These are phyloP conservation scores for Threskiornis aethiopicus DNA, from an alignment of 2,797 vertebrate genomes.

Conservation along the genomic window DNA sequence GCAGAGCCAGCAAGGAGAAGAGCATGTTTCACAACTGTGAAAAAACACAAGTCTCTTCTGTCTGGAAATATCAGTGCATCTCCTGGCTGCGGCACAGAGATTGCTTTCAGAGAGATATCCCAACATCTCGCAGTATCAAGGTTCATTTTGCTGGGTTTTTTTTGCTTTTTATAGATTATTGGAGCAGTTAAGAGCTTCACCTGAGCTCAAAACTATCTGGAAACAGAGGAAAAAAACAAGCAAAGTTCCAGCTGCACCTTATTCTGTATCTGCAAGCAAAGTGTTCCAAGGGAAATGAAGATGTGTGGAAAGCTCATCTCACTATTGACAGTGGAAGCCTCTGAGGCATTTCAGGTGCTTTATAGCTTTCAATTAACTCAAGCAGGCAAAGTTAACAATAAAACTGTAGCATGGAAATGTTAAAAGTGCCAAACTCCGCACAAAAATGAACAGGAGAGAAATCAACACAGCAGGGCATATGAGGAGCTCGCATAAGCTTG, in stretches of 20 bases:
- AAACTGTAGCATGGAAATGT: neutral
- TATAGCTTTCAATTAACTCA: slow-evolving; percentile 42
- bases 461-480: neutral
- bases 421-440: neutral
- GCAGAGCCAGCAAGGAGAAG: neutral
- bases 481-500: neutral
- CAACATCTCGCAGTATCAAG: neutral
- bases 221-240: neutral
- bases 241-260: neutral
- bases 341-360: slow-evolving; percentile 32
- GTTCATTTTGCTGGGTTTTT: neutral
- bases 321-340: neutral
- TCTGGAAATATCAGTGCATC: neutral
- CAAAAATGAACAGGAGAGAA: neutral
- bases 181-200: neutral
- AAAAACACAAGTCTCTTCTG: neutral
- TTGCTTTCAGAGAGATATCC: neutral
- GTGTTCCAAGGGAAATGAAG: neutral
- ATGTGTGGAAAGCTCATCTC: neutral
- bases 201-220: neutral
- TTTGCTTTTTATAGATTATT: neutral
- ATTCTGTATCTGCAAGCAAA: neutral
- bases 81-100: neutral
- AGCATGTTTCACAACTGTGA: neutral
- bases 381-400: slow-evolving; percentile 12